Conservation (phyloP, 2,113 vertebrate species). For the Passer domesticus region DNA sequence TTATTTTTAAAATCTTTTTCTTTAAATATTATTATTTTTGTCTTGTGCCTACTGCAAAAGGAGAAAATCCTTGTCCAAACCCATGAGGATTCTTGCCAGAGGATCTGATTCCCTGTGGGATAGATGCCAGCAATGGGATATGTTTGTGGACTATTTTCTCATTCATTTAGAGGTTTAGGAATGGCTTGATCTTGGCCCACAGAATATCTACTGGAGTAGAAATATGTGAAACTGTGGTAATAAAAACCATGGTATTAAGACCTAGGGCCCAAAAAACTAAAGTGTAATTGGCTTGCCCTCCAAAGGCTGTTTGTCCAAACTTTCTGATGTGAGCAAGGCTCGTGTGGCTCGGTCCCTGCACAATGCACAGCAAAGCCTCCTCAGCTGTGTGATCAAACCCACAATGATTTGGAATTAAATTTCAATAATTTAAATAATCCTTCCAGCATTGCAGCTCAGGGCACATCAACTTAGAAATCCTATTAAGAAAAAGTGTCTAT, state of each 20-base stretch:
- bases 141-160: background rate
- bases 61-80: background rate
- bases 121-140: background rate
- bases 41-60: background rate
- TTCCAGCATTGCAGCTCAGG: background rate
- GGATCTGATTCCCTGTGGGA: background rate
- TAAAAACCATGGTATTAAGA: background rate
- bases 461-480: slow-evolving; percentile 3
- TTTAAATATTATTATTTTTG: background rate
- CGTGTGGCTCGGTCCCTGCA: background rate
- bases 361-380: background rate
- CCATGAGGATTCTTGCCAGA: background rate
- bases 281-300: background rate
- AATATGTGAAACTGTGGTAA: background rate
- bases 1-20: background rate
- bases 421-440: slow-evolving; percentile 27
- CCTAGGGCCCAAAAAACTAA: background rate
- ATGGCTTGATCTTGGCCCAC: background rate
- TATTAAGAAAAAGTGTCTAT: background rate
- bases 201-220: background rate
- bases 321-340: background rate
- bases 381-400: background rate
- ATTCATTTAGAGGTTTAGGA: background rate
- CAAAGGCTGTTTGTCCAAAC: background rate
- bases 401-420: slow-evolving; percentile 20